Conservation (phyloP, 2,888 invertebrate genomes). For the Yponomeuta sedellus region DNA sequence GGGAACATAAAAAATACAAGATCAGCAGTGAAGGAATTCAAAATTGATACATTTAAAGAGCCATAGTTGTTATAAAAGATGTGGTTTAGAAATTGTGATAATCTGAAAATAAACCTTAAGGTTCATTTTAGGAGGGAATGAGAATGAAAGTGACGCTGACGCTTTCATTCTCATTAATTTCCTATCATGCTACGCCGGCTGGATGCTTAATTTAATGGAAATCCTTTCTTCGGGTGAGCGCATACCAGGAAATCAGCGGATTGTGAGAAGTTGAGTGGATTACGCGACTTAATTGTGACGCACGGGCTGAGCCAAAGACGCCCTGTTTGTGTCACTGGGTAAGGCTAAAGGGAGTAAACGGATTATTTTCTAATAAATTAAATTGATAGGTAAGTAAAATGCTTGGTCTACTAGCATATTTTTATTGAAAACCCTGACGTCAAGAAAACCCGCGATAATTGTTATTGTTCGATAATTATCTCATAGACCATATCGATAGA, state of each 20-base stretch:
- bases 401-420: neutral
- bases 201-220: slow-evolving; percentile 69
- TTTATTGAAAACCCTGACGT: too few species aligned
- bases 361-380: neutral
- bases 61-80: too few species aligned
- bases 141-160: too few species aligned
- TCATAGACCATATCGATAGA: too few species aligned
- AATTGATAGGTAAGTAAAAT: neutral
- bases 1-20: too few species aligned
- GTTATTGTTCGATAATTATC: too few species aligned
- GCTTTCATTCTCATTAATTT: neutral
- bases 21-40: too few species aligned
- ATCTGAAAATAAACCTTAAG: too few species aligned
- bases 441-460: too few species aligned
- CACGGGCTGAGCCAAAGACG: neutral
- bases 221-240: slow-evolving; percentile 48
- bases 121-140: too few species aligned
- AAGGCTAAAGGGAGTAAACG: neutral
- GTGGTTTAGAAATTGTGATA: too few species aligned
- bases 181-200: neutral
- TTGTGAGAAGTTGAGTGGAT: slow-evolving; percentile 44
- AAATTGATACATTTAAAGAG: too few species aligned
- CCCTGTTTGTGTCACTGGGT: neutral
- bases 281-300: slow-evolving; percentile 51
- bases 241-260: slow-evolving; percentile 59